Evolutionary conservation across 2,113 vertebrate species (phyloP).

Genomic region (Leptobrachium ailaonicum): DNA sequence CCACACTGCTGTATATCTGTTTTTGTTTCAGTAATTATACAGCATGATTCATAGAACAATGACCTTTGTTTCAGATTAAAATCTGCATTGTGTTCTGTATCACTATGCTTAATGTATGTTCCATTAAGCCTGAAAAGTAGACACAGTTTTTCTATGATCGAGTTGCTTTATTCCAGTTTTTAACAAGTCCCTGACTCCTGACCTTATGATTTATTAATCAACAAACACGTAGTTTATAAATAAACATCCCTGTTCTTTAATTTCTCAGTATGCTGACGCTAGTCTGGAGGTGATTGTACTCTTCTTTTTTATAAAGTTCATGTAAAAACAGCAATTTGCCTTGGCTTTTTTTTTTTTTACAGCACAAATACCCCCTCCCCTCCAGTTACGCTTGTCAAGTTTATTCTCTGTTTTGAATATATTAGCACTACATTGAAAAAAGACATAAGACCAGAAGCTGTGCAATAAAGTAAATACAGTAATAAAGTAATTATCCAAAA

Average conservation of each 20-base stretch:
- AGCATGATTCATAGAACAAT: too few species aligned
- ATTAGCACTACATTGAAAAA: neutral
- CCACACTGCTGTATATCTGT: too few species aligned
- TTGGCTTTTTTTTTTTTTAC: neutral
- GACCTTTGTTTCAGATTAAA: too few species aligned
- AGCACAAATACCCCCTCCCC: neutral
- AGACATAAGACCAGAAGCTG: neutral
- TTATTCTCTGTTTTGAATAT: neutral
- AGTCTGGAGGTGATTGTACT: neutral
- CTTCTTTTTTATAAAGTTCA: neutral
- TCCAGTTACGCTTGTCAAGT: neutral
- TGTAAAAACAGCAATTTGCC: neutral
- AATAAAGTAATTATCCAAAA: too few species aligned
- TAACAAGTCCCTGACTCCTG: neutral
- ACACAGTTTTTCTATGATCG: neutral
- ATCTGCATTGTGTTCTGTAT: too few species aligned
- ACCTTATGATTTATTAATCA: neutral
- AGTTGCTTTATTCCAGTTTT: neutral
- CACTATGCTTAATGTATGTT: too few species aligned
- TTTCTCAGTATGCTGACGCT: neutral
- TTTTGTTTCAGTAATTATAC: too few species aligned
- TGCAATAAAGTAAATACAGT: neutral
- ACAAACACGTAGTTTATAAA: neutral
- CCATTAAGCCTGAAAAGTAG: too few species aligned
- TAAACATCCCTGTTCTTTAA: neutral